Evolutionary conservation across 2,888 invertebrate species (phyloP), one percentile per base, ranked within the genome.

Genomic region (Chrysomela aeneicollis): DNA sequence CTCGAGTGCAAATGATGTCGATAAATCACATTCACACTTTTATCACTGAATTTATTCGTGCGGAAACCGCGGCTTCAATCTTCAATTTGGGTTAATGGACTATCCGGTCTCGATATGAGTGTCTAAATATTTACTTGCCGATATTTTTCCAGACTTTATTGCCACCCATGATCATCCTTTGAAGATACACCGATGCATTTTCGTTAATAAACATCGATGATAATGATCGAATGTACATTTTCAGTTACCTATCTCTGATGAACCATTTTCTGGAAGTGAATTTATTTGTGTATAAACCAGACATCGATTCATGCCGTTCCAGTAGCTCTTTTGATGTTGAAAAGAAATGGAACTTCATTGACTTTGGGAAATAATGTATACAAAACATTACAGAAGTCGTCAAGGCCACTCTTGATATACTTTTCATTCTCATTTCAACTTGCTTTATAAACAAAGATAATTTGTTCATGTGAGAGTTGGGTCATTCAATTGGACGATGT

Each of bases 31-130:
- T 59, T 51, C 37, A 35, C 15, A 17, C 32, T 49, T 58, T 58
- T 26, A 58, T 58, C 22, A 35, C 47, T 32, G 19, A 51, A 59
- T 59, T 59, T 59, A 50, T 59, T 59, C 50, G 50, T 59, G 10
- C 59, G 32, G 37, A 37, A 37, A 51, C 30, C 50, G 50, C 59
- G 22, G n/a, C n/a, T 12, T 50, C 30, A 17, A 26, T 12, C 47
- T n/a, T n/a, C 22, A 59, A 59, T 51, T 22, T 59, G 42, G 59
- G 59, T 42, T 59, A 50, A 52, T 59, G 59, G 59, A 51, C 32
- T 32, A 51, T 51, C 35, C 32, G 51, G 37, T 59, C 51, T 57
- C 42, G 42, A 37, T 30, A 37, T 37, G 21, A 37, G 30, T 5
- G 21, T 35, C 32, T 59, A 59, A 59, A 59, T 59, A 59, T 59